A percentile compares a stretch with the other conserved stretches of the same genome.
Evolutionary conservation across 2,113 vertebrate species (phyloP).

Genomic region (Carassius carassius): DNA sequence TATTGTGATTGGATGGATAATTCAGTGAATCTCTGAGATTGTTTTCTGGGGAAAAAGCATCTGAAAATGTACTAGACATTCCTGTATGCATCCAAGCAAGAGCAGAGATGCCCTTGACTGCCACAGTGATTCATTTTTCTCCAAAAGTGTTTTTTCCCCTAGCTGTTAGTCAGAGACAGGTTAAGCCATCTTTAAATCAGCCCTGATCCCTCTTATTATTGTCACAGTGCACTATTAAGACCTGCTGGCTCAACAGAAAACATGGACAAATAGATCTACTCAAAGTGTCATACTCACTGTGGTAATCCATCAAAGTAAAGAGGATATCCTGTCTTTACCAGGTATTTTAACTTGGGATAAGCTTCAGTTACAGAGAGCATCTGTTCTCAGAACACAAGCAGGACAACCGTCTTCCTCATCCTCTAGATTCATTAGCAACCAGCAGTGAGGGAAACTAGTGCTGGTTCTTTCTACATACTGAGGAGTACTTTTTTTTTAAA

Average conservation of each 20-base stretch:
- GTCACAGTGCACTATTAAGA: conserved; percentile 48
- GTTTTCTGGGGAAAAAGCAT: neutral
- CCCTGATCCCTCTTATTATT: conserved; percentile 6
- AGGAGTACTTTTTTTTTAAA: neutral
- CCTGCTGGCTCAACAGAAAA: conserved; percentile 64
- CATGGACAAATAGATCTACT: conserved; percentile 55
- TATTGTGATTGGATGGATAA: neutral
- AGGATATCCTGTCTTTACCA: conserved; percentile 63
- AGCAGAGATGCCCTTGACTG: conserved; percentile 4
- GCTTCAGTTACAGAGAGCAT: conserved; percentile 38
- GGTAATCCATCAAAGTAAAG: conserved; percentile 59
- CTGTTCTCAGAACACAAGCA: conserved; percentile 40
- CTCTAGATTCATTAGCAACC: conserved; percentile 1
- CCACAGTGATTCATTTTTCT: neutral
- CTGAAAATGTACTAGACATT: neutral
- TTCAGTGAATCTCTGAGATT: neutral
- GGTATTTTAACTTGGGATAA: conserved; percentile 12
- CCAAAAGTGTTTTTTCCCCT: conserved; percentile 8
- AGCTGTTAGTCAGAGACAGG: conserved; percentile 10
- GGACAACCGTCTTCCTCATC: conserved; percentile 17
- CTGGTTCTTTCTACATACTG: conserved; percentile 19
- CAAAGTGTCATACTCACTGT: conserved; percentile 59
- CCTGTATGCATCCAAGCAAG: neutral
- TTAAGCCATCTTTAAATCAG: conserved; percentile 26
- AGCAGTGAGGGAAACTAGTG: conserved; percentile 38